These are phyloP conservation scores for Pachydiplax longipennis DNA, from an alignment of 2,888 invertebrate species.

Conservation along the genomic window DNA sequence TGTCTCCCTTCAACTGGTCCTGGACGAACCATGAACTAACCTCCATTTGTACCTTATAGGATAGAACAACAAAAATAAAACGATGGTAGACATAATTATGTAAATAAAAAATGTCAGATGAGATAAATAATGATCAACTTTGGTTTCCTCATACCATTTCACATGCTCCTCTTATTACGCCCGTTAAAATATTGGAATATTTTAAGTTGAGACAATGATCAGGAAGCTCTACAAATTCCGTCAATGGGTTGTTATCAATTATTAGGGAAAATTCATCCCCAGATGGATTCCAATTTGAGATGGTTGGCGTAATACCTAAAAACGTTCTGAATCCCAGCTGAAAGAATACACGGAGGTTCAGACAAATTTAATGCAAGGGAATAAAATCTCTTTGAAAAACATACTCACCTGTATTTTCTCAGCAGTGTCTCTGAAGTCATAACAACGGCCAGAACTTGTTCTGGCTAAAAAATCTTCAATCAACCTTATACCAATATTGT, in stretches of 20 bases:
- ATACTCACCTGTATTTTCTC: constrained; percentile 85
- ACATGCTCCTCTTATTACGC: constrained; percentile 89
- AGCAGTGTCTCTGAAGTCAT: constrained; percentile 96
- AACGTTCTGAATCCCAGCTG: constrained; percentile 78
- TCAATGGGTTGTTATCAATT: constrained; percentile 93
- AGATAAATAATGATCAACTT: neutral
- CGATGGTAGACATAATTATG: neutral
- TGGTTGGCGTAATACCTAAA: constrained; percentile 89
- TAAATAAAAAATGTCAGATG: too few relatives aligned
- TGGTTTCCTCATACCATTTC: constrained; percentile 80
- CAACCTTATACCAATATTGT: constrained; percentile 96
- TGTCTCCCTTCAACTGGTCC: constrained; percentile 95
- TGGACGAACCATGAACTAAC: constrained; percentile 93
- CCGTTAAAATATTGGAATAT: constrained; percentile 92
- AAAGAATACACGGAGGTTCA: constrained; percentile 48
- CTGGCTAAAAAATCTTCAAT: constrained; percentile 98
- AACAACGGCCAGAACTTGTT: constrained; percentile 86
- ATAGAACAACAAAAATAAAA: neutral
- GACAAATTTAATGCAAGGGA: neutral
- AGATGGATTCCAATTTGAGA: constrained; percentile 92
- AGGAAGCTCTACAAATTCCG: constrained; percentile 97
- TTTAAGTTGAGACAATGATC: constrained; percentile 81
- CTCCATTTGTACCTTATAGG: constrained; percentile 79
- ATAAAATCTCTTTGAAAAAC: neutral
- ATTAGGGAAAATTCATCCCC: constrained; percentile 97